A percentile compares a stretch with the other conserved stretches of the same genome.
These are phyloP conservation scores for Coptodon rendalli DNA, from an alignment of 2,113 vertebrate genomes.

Conservation along the genomic window DNA sequence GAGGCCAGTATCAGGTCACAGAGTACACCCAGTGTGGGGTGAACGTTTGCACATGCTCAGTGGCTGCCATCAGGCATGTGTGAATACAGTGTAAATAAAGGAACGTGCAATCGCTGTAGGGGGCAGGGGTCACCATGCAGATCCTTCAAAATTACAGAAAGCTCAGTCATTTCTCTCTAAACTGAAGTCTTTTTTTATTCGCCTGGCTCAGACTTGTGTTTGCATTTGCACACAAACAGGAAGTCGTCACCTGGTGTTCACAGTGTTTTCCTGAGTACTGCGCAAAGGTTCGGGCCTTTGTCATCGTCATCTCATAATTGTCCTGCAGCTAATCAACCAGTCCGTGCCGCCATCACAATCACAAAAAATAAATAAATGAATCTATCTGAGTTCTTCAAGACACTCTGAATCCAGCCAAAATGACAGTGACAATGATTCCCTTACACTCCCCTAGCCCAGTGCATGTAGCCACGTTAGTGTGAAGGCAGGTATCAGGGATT, in stretches of 20 bases:
- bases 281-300: not conserved
- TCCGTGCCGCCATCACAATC: not conserved
- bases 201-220: not conserved
- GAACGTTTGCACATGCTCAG: not conserved
- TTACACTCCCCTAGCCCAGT: accelerated
- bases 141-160: not conserved
- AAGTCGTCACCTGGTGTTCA: not conserved
- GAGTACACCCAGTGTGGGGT: not conserved
- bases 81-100: not conserved
- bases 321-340: not conserved
- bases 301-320: not conserved
- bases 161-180: not conserved
- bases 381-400: not conserved
- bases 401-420: not conserved
- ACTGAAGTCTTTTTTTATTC: not conserved
- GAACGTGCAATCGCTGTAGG: not conserved
- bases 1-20: not conserved
- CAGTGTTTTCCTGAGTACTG: not conserved
- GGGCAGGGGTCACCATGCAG: not conserved
- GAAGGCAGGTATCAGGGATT: not conserved
- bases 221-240: not conserved
- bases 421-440: not conserved
- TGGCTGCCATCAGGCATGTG: not conserved
- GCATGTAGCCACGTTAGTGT: not conserved
- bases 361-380: not conserved